Evolutionary conservation across 2,888 invertebrate species (phyloP), one percentile per base, ranked within the genome.

Genomic region (Ligdia adustata): DNA sequence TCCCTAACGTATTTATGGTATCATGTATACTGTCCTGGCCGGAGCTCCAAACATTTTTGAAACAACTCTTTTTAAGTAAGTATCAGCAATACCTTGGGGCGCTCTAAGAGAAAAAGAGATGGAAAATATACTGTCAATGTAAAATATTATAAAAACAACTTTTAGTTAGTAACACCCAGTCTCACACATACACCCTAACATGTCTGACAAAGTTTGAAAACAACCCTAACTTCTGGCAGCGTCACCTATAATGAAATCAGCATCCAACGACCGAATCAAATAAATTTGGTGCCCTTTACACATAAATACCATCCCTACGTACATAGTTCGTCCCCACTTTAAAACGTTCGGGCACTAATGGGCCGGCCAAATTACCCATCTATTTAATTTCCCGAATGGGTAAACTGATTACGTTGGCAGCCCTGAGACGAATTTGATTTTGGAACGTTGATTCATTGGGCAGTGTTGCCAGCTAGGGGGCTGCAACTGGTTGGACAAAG

Each of bases 321-420:
- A n/a, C n/a, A n/a, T 70, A 75, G 70, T 72, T 66, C 65, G 67
- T 62, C 74, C 73, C 70, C 69, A 64, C 64, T 72, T 67, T 72
- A 71, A 75, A 70, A 44, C 68, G 65, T 67, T 16, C 16, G 16
- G 3, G 3, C 73, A 73, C 80, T 85, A 86, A 88, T 85, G 81
- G 88, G 84, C 78, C 78, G 75, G 82, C 79, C 75, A 85, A 87
- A 88, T 87, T 87, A 86, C 85, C 87, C 83, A 86, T 87, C 86
- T 88, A 89, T 89, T 88, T 88, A 88, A 89, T 89, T 88, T 87
- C 79, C 79, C 83, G 81, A 83, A 87, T 81, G 84, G 79, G 79
- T 88, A 89, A 89, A 84, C 82, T 84, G 85, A 88, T 89, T 84
- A 87, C 81, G 75, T 81, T 82, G 82, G 85, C 80, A 84, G 83